Base-by-base conservation (phyloP, 2,113 vertebrate species). In the Bucco capensis region DNA sequence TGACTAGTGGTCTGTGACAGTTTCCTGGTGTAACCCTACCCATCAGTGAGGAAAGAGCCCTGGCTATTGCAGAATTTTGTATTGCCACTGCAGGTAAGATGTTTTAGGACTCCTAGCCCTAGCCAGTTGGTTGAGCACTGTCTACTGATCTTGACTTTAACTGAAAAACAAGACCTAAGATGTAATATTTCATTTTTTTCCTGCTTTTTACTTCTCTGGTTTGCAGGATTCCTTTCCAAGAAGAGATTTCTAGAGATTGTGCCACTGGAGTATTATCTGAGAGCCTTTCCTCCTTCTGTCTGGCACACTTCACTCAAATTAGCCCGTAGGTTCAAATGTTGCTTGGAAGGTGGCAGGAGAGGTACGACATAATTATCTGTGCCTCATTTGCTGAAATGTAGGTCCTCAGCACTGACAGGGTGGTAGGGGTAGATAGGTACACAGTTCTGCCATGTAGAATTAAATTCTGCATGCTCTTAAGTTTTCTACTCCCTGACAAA, bases 21-120 rank as follows among this genome's bases (percentile, higher is more conserved):
- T 40, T 95, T 91, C 60, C 79, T 86, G 83, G 27, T 33, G 51
- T 91, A 83, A 94, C 38, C 40, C n/a, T 88, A 71, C 57, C 47
- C n/a, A 17, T 37, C 38, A 6, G 44, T 27, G 35, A 89, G 79
- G 69, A 54, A 83, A 64, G 87, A 86, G 42, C 35, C 9, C 38
- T 72, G 60, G 31, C 44, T 77, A 11, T 54, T 85, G 64, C 74
- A 71, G 66, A 81, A 73, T 77, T 72, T 80, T 66, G 5, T 62
- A 6, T 76, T 79, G 35, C n/a, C 30, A 15, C 38, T 51, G 58
- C 27, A 38, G 69, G 44, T 28, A 50, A 1, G 50, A 8, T 25
- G 30, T 65, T 22, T 58, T 57, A 67, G 66, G 54, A 72, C 71
- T 70, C 27, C 46, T 65, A 27, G 38, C 24, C 8, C 53, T 25